Evolutionary conservation across 2,888 invertebrate genomes (phyloP).

Genomic region (Caenorhabditis imperialis): DNA sequence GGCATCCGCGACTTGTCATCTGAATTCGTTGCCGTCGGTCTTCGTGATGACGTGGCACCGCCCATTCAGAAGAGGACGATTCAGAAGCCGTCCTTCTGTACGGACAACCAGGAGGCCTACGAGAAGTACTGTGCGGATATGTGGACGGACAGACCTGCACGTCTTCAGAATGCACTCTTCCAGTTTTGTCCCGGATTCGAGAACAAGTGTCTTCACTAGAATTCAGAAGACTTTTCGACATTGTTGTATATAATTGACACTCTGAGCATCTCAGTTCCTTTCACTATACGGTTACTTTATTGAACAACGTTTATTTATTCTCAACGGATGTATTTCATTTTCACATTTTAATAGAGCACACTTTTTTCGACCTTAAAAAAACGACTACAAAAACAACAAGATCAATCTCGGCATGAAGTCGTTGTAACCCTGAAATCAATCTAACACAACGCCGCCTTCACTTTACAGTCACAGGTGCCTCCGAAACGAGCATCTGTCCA

Average conservation of each 20-base stretch:
- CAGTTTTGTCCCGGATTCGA: slow-evolving; percentile 41
- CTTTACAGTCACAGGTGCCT: slow-evolving; percentile 51
- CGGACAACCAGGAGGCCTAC: slow-evolving; percentile 21
- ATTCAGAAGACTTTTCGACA: too few relatives aligned
- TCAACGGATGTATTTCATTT: too few relatives aligned
- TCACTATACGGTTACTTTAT: slow-evolving; percentile 9
- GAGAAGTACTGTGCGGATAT: slow-evolving; percentile 35
- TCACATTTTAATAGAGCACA: too few relatives aligned
- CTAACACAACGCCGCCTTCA: slow-evolving; percentile 10
- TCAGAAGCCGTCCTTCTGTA: slow-evolving; percentile 28
- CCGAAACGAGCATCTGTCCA: slow-evolving; percentile 72
- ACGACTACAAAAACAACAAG: too few relatives aligned
- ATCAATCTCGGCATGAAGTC: too few relatives aligned
- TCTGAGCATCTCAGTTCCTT: slow-evolving; percentile 23
- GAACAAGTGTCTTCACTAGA: slow-evolving; percentile 44
- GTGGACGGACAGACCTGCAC: slow-evolving; percentile 29
- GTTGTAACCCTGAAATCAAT: too few relatives aligned
- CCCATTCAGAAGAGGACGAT: slow-evolving; percentile 24
- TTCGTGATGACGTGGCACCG: slow-evolving; percentile 34
- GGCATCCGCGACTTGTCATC: slow-evolving; percentile 37
- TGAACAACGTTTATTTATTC: too few relatives aligned
- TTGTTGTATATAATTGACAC: slow-evolving; percentile 4
- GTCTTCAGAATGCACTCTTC: slow-evolving; percentile 36
- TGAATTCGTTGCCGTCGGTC: slow-evolving; percentile 45
- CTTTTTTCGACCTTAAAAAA: too few relatives aligned